A percentile compares a stretch with the other conserved stretches of the same genome.
Evolutionary conservation across 1,140 invertebrate genomes (phyloP).

Genomic region (Drosophila saltans): DNA sequence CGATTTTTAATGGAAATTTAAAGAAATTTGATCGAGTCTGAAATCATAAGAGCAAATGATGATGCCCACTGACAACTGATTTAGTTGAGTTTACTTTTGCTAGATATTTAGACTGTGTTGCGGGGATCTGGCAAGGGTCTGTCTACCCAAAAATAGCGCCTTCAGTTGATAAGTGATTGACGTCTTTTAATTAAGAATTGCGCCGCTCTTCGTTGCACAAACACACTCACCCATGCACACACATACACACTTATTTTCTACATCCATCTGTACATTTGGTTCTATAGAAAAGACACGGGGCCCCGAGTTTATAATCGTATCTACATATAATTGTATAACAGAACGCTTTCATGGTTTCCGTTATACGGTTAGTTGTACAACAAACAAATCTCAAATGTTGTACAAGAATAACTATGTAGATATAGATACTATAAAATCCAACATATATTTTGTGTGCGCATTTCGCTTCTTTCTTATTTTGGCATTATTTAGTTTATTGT

Average conservation of each 20-base stretch:
- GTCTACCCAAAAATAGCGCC: slow-evolving; percentile 63
- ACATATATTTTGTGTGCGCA: slow-evolving; percentile 23
- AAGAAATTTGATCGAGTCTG: slow-evolving; percentile 76
- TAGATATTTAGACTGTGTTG: slow-evolving; percentile 32
- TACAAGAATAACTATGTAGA: slow-evolving; percentile 29
- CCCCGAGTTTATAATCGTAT: slow-evolving; percentile 28
- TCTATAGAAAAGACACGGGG: not conserved
- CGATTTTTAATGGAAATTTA: slow-evolving; percentile 71
- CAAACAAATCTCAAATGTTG: slow-evolving; percentile 67
- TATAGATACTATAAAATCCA: slow-evolving; percentile 31
- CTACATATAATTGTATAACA: not conserved
- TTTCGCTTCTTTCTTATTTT: slow-evolving; percentile 20
- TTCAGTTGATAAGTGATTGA: slow-evolving; percentile 77
- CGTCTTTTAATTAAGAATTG: slow-evolving; percentile 82
- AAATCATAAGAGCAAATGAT: slow-evolving; percentile 58
- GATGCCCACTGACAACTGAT: slow-evolving; percentile 31
- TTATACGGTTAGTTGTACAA: slow-evolving; percentile 66
- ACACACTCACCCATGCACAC: slow-evolving; percentile 12
- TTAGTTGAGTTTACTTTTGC: slow-evolving; percentile 37
- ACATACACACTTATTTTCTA: slow-evolving; percentile 11
- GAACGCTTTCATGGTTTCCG: slow-evolving; percentile 53
- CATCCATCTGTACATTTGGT: too few relatives aligned
- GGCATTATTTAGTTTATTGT: slow-evolving; percentile 19
- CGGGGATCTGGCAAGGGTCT: slow-evolving; percentile 48
- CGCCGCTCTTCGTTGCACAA: slow-evolving; percentile 77